These are phyloP conservation scores for Indicator indicator DNA, from an alignment of 2,113 vertebrate species.

Conservation along the genomic window DNA sequence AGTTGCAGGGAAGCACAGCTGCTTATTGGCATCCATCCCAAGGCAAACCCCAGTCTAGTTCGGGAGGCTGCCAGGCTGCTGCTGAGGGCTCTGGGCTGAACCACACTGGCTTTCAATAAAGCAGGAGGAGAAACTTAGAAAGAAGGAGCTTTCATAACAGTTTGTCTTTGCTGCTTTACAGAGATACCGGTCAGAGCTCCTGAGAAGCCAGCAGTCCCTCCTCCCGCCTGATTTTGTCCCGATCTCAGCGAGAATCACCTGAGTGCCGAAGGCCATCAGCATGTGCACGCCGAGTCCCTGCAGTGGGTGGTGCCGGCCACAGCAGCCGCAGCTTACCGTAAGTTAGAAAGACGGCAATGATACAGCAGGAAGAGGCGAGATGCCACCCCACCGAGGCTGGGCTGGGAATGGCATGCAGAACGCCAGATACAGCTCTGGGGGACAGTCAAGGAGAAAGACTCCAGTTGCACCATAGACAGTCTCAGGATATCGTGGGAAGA, in stretches of 20 bases:
- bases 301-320: not conserved
- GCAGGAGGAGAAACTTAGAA: not conserved
- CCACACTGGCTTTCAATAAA: not conserved
- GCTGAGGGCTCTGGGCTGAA: not conserved
- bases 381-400: not conserved
- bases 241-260: accelerated
- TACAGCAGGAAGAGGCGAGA: not conserved
- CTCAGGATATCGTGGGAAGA: not conserved
- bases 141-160: not conserved
- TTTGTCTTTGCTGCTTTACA: not conserved
- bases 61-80: not conserved
- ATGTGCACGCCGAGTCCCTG: not conserved
- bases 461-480: not conserved
- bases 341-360: not conserved
- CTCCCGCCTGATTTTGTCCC: not conserved
- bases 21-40: accelerated
- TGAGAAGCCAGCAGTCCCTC: not conserved
- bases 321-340: not conserved
- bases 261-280: accelerated
- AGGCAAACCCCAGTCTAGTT: not conserved
- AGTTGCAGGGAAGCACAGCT: not conserved
- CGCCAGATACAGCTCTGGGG: not conserved
- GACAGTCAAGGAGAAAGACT: not conserved
- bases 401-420: accelerated
- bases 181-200: not conserved